These are phyloP conservation scores for Bombyx mandarina DNA, from an alignment of 1,140 invertebrate species.

Conservation along the genomic window DNA sequence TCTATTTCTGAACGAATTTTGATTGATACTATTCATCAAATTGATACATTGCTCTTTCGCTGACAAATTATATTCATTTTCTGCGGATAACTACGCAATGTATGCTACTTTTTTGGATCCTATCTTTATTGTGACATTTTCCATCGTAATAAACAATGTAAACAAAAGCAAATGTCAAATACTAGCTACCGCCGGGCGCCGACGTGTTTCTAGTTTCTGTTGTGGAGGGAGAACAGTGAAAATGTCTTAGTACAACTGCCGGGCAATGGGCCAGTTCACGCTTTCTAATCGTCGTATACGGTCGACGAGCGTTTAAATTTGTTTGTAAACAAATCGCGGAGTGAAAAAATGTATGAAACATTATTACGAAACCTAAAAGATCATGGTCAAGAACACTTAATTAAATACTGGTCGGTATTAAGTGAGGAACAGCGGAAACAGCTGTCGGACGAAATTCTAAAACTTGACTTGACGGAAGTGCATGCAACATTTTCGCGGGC, in stretches of 20 bases:
- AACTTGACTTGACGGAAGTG: constrained; percentile 78
- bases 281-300: constrained; percentile 60
- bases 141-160: constrained; percentile 11
- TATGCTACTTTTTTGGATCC: no score
- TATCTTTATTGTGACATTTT: no score
- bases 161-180: constrained; percentile 18
- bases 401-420: constrained; percentile 87
- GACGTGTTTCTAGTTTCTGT: constrained; percentile 15
- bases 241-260: constrained; percentile 23
- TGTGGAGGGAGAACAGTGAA: constrained; percentile 52
- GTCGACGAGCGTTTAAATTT: constrained; percentile 10
- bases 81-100: not conserved
- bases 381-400: constrained; percentile 85
- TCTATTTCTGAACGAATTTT: no score
- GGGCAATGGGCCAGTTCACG: constrained; percentile 31
- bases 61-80: no score
- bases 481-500: constrained; percentile 78
- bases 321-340: not conserved
- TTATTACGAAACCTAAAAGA: constrained; percentile 51
- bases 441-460: constrained; percentile 74
- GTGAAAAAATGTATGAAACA: constrained; percentile 40
- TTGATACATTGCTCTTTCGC: not conserved
- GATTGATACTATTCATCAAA: no score
- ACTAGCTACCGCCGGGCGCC: constrained; percentile 3
- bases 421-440: constrained; percentile 74